Base-by-base conservation (phyloP, 2,113 vertebrate species). In the Tinamus guttatus region DNA sequence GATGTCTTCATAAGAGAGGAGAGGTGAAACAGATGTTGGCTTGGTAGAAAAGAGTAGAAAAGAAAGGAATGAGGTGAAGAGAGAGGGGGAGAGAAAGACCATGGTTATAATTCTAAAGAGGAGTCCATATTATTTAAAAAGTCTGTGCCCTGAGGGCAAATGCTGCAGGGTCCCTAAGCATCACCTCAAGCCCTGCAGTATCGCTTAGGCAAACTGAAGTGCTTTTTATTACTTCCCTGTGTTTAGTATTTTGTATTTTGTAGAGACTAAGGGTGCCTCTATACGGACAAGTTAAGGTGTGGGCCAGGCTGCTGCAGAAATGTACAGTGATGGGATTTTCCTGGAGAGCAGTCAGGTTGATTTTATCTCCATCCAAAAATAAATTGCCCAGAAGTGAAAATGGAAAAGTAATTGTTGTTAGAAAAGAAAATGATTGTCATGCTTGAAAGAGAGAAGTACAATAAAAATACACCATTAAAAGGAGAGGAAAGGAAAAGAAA, bases 381-480 rank as follows among this genome's bases (percentile, higher is more conserved):
- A 94, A 89, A 73, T 36, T 91, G 75, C 54, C 78, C 68, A 82
- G 59, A 96, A 86, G 58, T 80, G 43, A 88, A 67, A 86, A 54
- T 41, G 52, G 79, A 70, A 95, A 87, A 79, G 0, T 7, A 92
- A 43, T 4, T 81, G 74, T 80, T 64, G 73, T 73, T 63, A 94
- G 76, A 64, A 91, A 82, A 87, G 25, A 58, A 89, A 95, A 96
- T 71, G 8, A 54, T 9, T 67, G 49, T 54, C 30, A 34, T 43
- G 43, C 59, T 86, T 24, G 5, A 93, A 90, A 85, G 60, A 85
- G 17, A 45, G n/a, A 69, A 77, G 70, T 43, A 85, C 68, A 87
- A 85, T 75, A 92, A 95, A 81, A 87, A 75, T 36, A 78, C 47
- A 84, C 32, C 68, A 49, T 85, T 94, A 38, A 93, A 96, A 95